phyloP scores from a whole-genome alignment of 2,797 vertebrate species.

The Melopsittacus undulatus region DNA sequence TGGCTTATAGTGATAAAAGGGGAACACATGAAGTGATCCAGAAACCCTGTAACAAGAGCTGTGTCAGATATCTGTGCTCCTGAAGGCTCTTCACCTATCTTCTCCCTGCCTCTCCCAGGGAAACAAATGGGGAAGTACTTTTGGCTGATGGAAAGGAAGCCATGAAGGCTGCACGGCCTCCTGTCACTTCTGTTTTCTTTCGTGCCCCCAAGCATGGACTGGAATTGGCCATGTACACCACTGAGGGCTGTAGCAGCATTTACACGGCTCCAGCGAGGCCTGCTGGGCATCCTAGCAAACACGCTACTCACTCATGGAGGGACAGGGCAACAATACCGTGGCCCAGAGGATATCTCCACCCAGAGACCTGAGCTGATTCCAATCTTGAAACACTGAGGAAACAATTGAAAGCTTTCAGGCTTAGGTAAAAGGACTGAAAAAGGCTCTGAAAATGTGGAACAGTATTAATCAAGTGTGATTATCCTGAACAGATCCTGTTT shows the following conservation, averaged over 20 bases:
- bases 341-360: conserved; percentile 52
- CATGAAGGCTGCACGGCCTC: neutral
- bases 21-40: neutral
- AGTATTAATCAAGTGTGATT: neutral
- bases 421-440: conserved; percentile 31
- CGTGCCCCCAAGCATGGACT: neutral
- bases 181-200: neutral
- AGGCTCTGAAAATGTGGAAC: neutral
- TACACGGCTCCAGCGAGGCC: neutral
- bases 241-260: neutral
- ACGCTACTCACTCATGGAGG: neutral
- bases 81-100: neutral
- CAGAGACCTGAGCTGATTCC: conserved; percentile 43
- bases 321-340: neutral
- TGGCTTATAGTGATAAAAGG: neutral
- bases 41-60: neutral
- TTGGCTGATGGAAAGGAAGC: neutral
- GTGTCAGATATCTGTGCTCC: neutral
- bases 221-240: neutral
- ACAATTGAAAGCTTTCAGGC: conserved; percentile 49
- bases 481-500: conserved; percentile 49
- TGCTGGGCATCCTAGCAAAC: neutral
- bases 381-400: conserved; percentile 9
- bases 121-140: neutral
- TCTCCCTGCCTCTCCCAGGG: neutral